Evolutionary conservation across 2,888 invertebrate species (phyloP).

Genomic region (Drosophila diplacantha): DNA sequence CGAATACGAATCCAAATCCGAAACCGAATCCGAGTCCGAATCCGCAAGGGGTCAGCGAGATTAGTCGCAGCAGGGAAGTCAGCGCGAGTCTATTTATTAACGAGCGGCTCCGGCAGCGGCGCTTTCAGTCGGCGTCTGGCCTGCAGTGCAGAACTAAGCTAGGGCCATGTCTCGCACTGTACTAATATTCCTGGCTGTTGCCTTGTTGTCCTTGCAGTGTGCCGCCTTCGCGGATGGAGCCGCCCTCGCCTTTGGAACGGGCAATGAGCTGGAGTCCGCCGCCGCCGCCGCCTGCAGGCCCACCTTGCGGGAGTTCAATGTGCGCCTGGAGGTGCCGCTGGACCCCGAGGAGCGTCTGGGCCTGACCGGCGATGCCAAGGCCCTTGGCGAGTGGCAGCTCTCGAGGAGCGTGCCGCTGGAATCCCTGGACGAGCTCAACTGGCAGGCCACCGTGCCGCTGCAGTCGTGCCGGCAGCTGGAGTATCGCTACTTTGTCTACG

Average conservation of each 20-base stretch:
- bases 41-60: constrained; percentile 42
- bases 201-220: constrained; percentile 62
- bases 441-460: constrained; percentile 83
- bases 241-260: constrained; percentile 42
- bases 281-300: constrained; percentile 51
- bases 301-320: constrained; percentile 61
- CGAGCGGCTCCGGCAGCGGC: constrained; percentile 18
- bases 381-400: constrained; percentile 86
- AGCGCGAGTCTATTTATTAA: constrained; percentile 41
- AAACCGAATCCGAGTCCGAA: constrained; percentile 15
- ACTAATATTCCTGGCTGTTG: constrained; percentile 59
- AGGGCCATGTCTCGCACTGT: constrained; percentile 44
- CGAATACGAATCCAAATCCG: constrained; percentile 22
- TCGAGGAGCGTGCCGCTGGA: constrained; percentile 79
- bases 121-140: constrained; percentile 45
- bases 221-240: constrained; percentile 63
- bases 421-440: constrained; percentile 76
- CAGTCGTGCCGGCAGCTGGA: constrained; percentile 79
- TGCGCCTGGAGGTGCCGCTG: constrained; percentile 78
- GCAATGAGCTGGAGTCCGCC: constrained; percentile 51
- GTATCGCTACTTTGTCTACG: constrained; percentile 75
- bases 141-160: constrained; percentile 25
- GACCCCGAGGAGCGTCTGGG: constrained; percentile 83
- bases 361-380: constrained; percentile 83
- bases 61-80: constrained; percentile 25